Evolutionary conservation across 2,113 vertebrate genomes (phyloP).

Genomic region (Typhlomys cinereus): DNA sequence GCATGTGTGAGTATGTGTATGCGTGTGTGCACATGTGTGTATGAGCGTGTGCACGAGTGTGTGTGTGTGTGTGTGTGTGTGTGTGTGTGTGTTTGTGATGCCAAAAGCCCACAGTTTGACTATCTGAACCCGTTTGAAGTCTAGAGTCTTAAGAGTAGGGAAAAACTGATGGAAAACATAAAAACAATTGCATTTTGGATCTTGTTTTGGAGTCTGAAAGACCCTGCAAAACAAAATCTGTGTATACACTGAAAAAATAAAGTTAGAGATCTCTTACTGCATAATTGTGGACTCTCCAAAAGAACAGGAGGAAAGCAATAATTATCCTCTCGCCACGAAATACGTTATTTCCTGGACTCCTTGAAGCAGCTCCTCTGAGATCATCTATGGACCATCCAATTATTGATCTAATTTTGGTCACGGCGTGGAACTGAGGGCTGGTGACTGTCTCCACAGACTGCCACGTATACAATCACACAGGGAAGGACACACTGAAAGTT

Average conservation of each 20-base stretch:
- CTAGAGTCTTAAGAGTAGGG: neutral
- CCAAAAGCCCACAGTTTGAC: neutral
- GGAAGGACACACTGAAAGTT: neutral
- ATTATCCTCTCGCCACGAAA: constrained; percentile 49
- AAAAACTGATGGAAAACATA: neutral
- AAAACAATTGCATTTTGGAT: neutral
- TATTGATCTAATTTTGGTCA: constrained; percentile 25
- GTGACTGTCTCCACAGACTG: neutral
- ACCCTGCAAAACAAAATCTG: constrained; percentile 18
- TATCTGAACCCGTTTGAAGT: neutral
- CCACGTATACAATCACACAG: neutral
- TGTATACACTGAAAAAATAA: neutral
- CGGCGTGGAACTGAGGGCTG: neutral
- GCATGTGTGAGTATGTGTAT: no score
- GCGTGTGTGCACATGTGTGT: no score
- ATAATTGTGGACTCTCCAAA: constrained; percentile 50
- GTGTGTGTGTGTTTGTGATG: neutral
- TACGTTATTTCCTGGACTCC: constrained; percentile 28
- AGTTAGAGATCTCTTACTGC: constrained; percentile 17
- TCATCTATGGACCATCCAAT: neutral
- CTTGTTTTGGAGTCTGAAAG: constrained; percentile 40
- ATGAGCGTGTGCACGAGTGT: no score
- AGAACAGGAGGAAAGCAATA: neutral
- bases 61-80: neutral
- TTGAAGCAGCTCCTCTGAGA: neutral